A percentile compares a stretch with the other conserved stretches of the same genome.
Conservation (phyloP, 2,888 invertebrate species). For the Dryadula phaetusa region DNA sequence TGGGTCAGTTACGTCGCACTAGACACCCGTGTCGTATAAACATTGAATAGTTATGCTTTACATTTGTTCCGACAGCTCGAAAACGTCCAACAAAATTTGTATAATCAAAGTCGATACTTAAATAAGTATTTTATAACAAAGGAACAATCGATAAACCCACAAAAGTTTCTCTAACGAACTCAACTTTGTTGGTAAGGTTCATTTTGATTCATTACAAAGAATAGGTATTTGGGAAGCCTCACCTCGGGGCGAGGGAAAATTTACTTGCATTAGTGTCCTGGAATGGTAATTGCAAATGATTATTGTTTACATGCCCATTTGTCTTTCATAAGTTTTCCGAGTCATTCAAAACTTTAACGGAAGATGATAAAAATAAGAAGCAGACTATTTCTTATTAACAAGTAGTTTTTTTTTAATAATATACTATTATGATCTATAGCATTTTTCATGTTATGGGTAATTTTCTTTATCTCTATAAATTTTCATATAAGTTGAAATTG, state of each 20-base stretch:
- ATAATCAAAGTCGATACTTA: constrained; percentile 24
- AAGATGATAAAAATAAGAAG: too few species aligned
- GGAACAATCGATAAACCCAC: constrained; percentile 46
- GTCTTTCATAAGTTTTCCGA: background rate
- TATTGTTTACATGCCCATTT: constrained; percentile 11
- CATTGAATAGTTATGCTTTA: constrained; percentile 37
- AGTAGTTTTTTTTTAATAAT: too few species aligned
- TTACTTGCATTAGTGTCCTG: constrained; percentile 37
- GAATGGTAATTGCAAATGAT: constrained; percentile 29
- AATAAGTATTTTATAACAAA: constrained; percentile 41
- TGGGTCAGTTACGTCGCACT: constrained; percentile 51
- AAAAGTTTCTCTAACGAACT: constrained; percentile 55
- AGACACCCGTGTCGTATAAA: constrained; percentile 45
- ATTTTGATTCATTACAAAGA: constrained; percentile 58
- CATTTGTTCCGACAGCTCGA: constrained; percentile 26
- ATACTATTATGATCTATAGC: too few species aligned
- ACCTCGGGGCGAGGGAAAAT: constrained; percentile 42
- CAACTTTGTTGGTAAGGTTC: constrained; percentile 51
- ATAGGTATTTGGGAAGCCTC: constrained; percentile 49
- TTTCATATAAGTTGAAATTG: background rate
- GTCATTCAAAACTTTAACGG: background rate
- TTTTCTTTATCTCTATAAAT: too few species aligned
- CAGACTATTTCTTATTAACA: too few species aligned
- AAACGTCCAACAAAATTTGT: constrained; percentile 22
- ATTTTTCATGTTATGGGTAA: too few species aligned